Base-by-base conservation (phyloP, 30 jellyfish, hydroid and myxozoan genomes). In the Hydractinia echinata region DNA sequence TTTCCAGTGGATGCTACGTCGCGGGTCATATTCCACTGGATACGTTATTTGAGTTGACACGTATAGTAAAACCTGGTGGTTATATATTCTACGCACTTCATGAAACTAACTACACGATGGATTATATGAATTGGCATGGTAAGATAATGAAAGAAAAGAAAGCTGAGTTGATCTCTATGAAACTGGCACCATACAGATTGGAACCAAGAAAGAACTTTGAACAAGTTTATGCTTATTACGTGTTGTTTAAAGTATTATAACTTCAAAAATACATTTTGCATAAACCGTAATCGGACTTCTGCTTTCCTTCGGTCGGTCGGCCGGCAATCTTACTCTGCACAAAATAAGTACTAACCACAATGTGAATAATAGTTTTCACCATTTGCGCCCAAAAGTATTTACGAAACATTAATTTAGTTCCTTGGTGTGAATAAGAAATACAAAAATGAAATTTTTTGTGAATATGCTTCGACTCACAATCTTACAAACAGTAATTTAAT, bases 21-120 rank as follows among this genome's bases (percentile, higher is more conserved):
- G 84, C 53, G 55, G 73, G 74, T 5, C 84, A 76, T 16, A 76
- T 76, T 1, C 84, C 84, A 19, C 53, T 76, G 72, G 74, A 53
- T 18, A 54, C 74, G n/a, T 54, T 76, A 50, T 44, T 14, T 6
- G 84, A 76, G 4, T 5, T 76, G 4, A 55, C 74, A 55, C 72
- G 84, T 21, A 76, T 76, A 9, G 84, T 76, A 61, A 76, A 76
- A 84, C 84, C 84, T 5, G 74, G 74, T 76, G 84, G 84, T 55
- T 76, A 51, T 76, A 10, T 76, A n/a, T 21, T 55, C 55, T 76
- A 19, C 74, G 4, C 84, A 21, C 53, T 76, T 18, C 74, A 76
- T 76, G 84, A 76, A 4, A 85, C 84, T 76, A 76, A 76, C 51
- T 19, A 49, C 74, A 76, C 72, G 11, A 53, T 76, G 74, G 61